A percentile compares a stretch with the other conserved stretches of the same genome.
Evolutionary conservation across 2,113 vertebrate species (phyloP).

Genomic region (Callipepla californica): DNA sequence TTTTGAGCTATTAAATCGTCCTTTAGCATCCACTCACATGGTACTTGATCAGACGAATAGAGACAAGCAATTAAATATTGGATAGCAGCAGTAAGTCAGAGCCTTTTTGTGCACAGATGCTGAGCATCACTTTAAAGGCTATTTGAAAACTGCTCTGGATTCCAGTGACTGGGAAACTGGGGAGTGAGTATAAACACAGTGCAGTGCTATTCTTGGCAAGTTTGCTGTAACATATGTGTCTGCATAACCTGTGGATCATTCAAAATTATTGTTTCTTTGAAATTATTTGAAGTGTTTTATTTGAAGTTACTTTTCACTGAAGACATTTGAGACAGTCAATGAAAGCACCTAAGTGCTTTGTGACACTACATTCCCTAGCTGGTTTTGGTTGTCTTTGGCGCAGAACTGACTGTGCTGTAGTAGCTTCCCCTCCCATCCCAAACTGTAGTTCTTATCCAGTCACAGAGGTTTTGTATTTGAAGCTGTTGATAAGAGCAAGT

Average conservation of each 20-base stretch:
- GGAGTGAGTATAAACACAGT: neutral
- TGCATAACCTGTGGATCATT: neutral
- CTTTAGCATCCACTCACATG: neutral
- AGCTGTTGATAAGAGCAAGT: neutral
- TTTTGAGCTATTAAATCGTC: neutral
- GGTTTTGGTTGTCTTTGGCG: neutral
- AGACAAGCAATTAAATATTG: neutral
- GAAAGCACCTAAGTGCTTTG: neutral
- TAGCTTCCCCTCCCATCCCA: neutral
- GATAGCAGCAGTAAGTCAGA: constrained; percentile 11
- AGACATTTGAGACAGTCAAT: neutral
- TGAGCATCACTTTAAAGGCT: neutral
- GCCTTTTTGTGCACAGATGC: neutral
- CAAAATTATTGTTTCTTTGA: neutral
- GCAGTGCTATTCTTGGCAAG: neutral
- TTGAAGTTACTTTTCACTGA: neutral
- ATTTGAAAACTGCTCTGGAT: neutral
- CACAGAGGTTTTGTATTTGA: neutral
- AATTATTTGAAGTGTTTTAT: neutral
- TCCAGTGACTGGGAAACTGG: neutral
- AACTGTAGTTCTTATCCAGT: neutral
- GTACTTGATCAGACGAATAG: constrained; percentile 5
- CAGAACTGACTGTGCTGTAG: neutral
- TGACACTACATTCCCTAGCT: neutral
- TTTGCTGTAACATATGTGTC: rapidly evolving